These are phyloP conservation scores for Diceros bicornis DNA, from an alignment of 2,797 vertebrate species.

Conservation along the genomic window DNA sequence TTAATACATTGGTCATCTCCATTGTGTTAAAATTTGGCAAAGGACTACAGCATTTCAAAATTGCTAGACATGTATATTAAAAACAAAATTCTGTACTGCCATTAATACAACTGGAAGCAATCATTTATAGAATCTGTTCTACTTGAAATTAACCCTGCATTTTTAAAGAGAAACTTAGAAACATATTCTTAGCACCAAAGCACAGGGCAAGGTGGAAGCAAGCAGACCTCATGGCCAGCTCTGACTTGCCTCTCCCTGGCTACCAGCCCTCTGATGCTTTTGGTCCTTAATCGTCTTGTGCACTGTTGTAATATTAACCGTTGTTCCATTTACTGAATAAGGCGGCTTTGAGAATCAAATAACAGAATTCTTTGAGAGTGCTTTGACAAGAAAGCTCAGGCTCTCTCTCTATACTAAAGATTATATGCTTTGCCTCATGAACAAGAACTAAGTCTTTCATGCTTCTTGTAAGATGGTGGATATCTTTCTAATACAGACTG, in stretches of 20 bases:
- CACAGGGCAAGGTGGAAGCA: neutral
- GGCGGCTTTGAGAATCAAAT: neutral
- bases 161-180: neutral
- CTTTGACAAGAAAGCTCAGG: neutral
- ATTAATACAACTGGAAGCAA: neutral
- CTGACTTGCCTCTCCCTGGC: no score
- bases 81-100: neutral
- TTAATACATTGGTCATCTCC: neutral
- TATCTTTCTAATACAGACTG: neutral
- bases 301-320: neutral
- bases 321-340: neutral
- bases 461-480: neutral
- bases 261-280: no score
- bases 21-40: neutral
- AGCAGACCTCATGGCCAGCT: accelerated
- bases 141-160: neutral
- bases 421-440: neutral
- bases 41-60: neutral
- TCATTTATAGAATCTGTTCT: neutral
- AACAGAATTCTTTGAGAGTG: neutral
- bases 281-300: neutral
- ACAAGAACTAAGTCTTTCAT: neutral
- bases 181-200: neutral
- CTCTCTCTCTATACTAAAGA: neutral
- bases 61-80: neutral